Base-by-base conservation (phyloP, 2,888 invertebrate species). In the Eudasyphora cyanicolor region DNA sequence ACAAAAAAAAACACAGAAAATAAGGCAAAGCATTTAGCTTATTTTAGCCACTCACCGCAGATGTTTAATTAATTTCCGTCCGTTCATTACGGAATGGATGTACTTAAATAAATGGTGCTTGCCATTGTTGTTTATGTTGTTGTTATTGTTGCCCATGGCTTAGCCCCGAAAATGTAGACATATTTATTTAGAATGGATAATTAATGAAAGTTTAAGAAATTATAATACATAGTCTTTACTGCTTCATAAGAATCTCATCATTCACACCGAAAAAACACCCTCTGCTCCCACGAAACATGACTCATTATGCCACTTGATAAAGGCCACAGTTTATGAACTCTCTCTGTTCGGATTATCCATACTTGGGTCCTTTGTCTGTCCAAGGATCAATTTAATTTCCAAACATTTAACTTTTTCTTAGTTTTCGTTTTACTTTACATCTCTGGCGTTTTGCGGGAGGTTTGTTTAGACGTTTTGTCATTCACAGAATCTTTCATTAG, bases 401-500 rank as follows among this genome's bases (percentile, higher is more conserved):
- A 19, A n/a, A 2, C 5, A 74, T 67, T 38, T 76, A 54, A 51
- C 76, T 51, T n/a, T 14, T n/a, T n/a, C n/a, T n/a, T n/a, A n/a
- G n/a, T n/a, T n/a, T n/a, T n/a, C n/a, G n/a, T n/a, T n/a, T n/a
- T n/a, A n/a, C n/a, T n/a, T n/a, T n/a, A n/a, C n/a, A n/a, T n/a
- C n/a, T n/a, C n/a, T n/a, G n/a, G n/a, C n/a, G n/a, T n/a, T 21
- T 51, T 76, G n/a, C 12, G 19, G 62, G 4, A 17, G 3, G 5
- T 64, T 51, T 49, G 14, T 51, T 62, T 35, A 19, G n/a, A 2
- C 51, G 17, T 5, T 12, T 62, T 38, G 7, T 38, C 35, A 69
- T 51, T 73, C 45, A 74, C 29, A 19, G 10, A 45, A 1, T 54
- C 12, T 70, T 70, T 70, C 62, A 70, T 75, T 77, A 77, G 69